Conservation (phyloP, 1,140 invertebrate genomes). For the Cyclina sinensis region DNA sequence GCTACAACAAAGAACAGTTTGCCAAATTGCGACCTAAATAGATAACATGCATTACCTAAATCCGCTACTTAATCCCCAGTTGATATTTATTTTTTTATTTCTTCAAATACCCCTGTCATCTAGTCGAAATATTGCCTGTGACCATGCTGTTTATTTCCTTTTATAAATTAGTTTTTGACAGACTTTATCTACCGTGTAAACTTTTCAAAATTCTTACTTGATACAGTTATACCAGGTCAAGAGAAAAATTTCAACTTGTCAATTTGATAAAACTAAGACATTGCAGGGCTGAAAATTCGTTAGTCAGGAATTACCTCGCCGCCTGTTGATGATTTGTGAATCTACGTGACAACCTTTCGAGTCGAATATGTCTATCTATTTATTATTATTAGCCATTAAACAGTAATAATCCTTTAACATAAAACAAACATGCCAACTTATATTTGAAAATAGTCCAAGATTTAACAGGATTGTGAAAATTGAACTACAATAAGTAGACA, state of each 20-base stretch:
- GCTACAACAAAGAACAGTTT: no score
- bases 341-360: neutral
- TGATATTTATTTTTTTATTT: slow-evolving; percentile 13
- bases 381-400: slow-evolving; percentile 1
- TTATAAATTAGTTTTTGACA: slow-evolving; percentile 42
- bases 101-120: slow-evolving; percentile 1
- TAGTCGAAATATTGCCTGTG: neutral
- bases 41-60: neutral
- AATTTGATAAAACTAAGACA: slow-evolving; percentile 20
- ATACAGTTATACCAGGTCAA: slow-evolving; percentile 26
- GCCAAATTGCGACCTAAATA: neutral
- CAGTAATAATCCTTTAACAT: neutral
- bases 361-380: neutral
- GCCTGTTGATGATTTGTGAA: neutral
- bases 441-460: neutral
- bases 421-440: neutral
- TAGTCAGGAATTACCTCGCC: neutral
- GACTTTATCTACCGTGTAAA: slow-evolving; percentile 14
- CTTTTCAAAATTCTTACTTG: slow-evolving; percentile 9
- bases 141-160: neutral
- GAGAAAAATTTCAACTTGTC: slow-evolving; percentile 30
- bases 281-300: neutral
- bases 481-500: no score
- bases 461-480: no score
- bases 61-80: neutral